A percentile compares a stretch with the other conserved stretches of the same genome.
phyloP scores from a whole-genome alignment of 2,888 invertebrate species.

The Drosophila tripunctata region DNA sequence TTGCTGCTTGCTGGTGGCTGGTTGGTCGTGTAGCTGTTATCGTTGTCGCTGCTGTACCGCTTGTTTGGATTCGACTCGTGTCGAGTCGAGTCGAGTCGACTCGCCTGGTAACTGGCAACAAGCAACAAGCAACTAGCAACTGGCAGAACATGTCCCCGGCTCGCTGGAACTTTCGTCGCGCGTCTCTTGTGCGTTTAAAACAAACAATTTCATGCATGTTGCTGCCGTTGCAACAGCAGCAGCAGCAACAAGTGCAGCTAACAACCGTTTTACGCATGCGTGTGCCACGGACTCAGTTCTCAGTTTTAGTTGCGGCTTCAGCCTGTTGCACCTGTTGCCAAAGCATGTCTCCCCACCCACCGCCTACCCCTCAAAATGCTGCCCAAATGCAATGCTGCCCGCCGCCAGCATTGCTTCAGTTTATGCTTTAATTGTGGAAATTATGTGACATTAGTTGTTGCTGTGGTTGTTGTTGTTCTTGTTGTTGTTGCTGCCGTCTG shows the following conservation, averaged over 20 bases:
- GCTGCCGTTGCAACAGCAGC: slow-evolving; percentile 59
- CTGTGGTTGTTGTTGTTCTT: slow-evolving; percentile 30
- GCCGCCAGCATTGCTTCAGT: slow-evolving; percentile 60
- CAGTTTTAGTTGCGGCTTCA: slow-evolving; percentile 28
- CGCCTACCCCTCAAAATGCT: background rate
- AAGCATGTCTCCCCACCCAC: slow-evolving; percentile 14
- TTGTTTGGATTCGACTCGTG: background rate
- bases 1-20: slow-evolving; percentile 55
- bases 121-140: slow-evolving; percentile 45
- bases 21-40: slow-evolving; percentile 56
- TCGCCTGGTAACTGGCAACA: slow-evolving; percentile 20
- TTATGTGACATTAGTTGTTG: slow-evolving; percentile 73
- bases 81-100: background rate
- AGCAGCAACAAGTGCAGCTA: slow-evolving; percentile 41
- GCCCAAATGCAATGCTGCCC: background rate
- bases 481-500: slow-evolving; percentile 45
- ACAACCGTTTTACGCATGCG: slow-evolving; percentile 79
- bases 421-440: slow-evolving; percentile 78
- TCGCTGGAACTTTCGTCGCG: slow-evolving; percentile 28
- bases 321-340: slow-evolving; percentile 67
- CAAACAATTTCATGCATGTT: slow-evolving; percentile 73
- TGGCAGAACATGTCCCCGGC: slow-evolving; percentile 66
- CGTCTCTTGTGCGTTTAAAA: slow-evolving; percentile 31
- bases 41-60: slow-evolving; percentile 53
- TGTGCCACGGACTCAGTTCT: slow-evolving; percentile 56